Evolutionary conservation across 2,113 vertebrate genomes (phyloP), one percentile per base, ranked within the genome.

Genomic region (Ibidorhyncha struthersii): DNA sequence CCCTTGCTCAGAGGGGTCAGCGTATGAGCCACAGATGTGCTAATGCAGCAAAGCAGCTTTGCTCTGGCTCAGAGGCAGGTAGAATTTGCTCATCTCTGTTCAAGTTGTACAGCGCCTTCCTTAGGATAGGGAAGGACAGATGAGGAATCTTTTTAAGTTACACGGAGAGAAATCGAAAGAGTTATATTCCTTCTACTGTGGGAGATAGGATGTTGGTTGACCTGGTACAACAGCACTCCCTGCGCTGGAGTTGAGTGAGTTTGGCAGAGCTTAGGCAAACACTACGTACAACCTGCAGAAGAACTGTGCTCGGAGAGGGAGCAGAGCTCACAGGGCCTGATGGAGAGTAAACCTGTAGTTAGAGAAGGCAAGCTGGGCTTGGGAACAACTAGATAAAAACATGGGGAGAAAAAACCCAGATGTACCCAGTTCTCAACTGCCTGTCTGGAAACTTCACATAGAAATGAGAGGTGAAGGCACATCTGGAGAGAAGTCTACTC

Each of bases 401-500:
- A 6, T 8, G 17, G 62, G 38, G n/a, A 15, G 43, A 0, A 84
- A 67, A 43, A 17, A 16, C 43, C 43, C 45, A 55, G 55, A 73
- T 86, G 47, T 58, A 70, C 55, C 63, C n/a, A 78, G 36, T 77
- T 89, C 79, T 78, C 47, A 82, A 21, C 69, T 67, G 59, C 22
- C 41, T 90, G 47, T n/a, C 45, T 92, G 85, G 76, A 70, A 93
- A 47, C 65, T 53, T 76, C 49, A 4, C 30, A 22, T 11, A 79
- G 77, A 86, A 86, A 73, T 52, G 82, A 81, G 86, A 90, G 36
- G 72, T 86, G 52, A 67, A 83, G 67, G 59, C 66, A 78, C 76
- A 86, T 91, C 55, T 90, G 94, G 90, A 84, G 79, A 93, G 67
- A 86, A 71, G 38, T 77, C 43, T 53, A 32, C 23, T 62, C 41